Conservation (phyloP, 2,113 vertebrate species). For the Neogobius melanostomus region DNA sequence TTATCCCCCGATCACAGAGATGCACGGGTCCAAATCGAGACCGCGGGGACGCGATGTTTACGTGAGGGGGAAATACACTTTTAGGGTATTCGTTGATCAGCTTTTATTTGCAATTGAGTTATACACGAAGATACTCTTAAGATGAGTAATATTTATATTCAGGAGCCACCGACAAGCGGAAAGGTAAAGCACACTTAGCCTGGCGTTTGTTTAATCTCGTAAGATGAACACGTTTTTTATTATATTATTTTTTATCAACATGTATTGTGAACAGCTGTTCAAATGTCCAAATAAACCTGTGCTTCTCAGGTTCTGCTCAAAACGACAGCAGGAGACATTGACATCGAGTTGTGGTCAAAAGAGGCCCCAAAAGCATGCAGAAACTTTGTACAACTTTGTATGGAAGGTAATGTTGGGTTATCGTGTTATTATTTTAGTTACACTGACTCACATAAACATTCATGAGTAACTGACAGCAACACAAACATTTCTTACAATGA, state of each 20-base stretch:
- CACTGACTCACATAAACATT: not conserved
- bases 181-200: constrained; percentile 80
- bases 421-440: too few species aligned
- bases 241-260: too few species aligned
- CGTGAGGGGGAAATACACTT: not conserved
- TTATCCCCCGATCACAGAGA: not conserved
- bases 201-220: too few species aligned
- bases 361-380: constrained; percentile 95
- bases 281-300: not conserved
- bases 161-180: constrained; percentile 93
- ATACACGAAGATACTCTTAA: not conserved
- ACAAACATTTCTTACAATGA: too few species aligned
- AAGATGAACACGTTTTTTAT: too few species aligned
- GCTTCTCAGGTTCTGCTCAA: constrained; percentile 88
- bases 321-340: constrained; percentile 94
- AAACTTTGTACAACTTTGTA: constrained; percentile 94
- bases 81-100: not conserved
- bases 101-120: not conserved
- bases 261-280: too few species aligned
- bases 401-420: constrained; percentile 87
- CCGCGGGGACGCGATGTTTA: not conserved
- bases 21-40: not conserved
- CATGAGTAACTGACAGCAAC: too few species aligned
- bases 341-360: constrained; percentile 97
- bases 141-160: constrained; percentile 99